Base-by-base conservation (phyloP, 1,140 invertebrate species). In the Hydropsyche tenuis region DNA sequence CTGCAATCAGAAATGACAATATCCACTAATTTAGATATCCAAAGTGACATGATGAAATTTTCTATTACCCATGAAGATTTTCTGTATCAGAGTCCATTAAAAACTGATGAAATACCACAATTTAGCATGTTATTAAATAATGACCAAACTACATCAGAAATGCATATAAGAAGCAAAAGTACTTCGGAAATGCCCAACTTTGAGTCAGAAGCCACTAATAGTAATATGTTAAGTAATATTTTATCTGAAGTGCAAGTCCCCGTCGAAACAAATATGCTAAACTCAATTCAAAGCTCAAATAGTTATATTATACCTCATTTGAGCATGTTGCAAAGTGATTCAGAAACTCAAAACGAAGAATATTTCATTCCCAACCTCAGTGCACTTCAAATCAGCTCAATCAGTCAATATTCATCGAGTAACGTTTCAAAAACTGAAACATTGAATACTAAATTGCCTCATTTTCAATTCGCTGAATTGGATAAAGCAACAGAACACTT, bases 391-490 rank as follows among this genome's bases (percentile, higher is more conserved):
- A 63, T 37, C 1, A 37, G 25, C 20, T 7, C 22, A 27, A 48
- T 45, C 23, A 74, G 20, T 27, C 4, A 9, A 20, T 43, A 22
- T n/a, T 42, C 11, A 22, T 9, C 65, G 30, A n/a, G n/a, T n/a
- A n/a, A n/a, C n/a, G n/a, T n/a, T n/a, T n/a, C n/a, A n/a, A 79
- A 79, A 16, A 79, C 78, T 72, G 73, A 20, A 65, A 2, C 80
- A 62, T 68, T 80, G 22, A 81, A 81, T 62, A 83, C 81, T 16
- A 62, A 64, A n/a, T 76, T 85, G 22, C 81, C 80, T 1, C 81
- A 84, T 74, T 82, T 81, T 72, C 73, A 74, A 4, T 88, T 86
- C 75, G 23, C 56, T 0, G 75, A 85, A 42, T 77, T 88, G n/a
- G 78, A 83, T 78, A 69, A 75, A 14, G 76, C 79, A 5, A 85